phyloP scores from a whole-genome alignment of 2,797 vertebrate species.

The Bradypus variegatus region DNA sequence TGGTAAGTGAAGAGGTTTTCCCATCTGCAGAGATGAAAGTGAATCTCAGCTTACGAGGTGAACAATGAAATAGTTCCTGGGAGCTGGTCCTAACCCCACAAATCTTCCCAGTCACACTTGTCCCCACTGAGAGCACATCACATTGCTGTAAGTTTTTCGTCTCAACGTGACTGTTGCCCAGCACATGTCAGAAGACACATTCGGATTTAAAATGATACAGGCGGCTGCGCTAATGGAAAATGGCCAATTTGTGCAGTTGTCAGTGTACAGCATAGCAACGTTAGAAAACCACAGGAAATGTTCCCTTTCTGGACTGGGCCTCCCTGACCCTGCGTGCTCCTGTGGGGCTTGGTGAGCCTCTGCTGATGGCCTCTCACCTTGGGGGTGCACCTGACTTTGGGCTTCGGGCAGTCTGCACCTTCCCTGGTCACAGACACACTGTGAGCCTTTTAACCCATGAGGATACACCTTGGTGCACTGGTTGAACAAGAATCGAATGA shows the following conservation, averaged over 20 bases:
- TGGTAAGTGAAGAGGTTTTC: background rate
- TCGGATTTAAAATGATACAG: background rate
- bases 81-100: background rate
- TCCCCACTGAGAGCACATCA: rapidly evolving
- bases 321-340: background rate
- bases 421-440: background rate
- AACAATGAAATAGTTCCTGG: background rate
- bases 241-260: rapidly evolving
- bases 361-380: background rate
- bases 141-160: background rate
- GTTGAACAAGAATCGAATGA: background rate
- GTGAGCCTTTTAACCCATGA: background rate
- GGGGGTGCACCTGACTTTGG: background rate
- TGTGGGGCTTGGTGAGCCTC: no score
- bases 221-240: background rate
- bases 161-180: rapidly evolving
- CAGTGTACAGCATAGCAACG: background rate
- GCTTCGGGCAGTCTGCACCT: no score
- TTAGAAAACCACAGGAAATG: rapidly evolving
- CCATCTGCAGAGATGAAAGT: background rate
- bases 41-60: no score
- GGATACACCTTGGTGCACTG: background rate
- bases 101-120: background rate
- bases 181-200: rapidly evolving
- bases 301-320: background rate